Evolutionary conservation across 92 coral and sea anemone species (phyloP).

Genomic region (Diadumene lineata): DNA sequence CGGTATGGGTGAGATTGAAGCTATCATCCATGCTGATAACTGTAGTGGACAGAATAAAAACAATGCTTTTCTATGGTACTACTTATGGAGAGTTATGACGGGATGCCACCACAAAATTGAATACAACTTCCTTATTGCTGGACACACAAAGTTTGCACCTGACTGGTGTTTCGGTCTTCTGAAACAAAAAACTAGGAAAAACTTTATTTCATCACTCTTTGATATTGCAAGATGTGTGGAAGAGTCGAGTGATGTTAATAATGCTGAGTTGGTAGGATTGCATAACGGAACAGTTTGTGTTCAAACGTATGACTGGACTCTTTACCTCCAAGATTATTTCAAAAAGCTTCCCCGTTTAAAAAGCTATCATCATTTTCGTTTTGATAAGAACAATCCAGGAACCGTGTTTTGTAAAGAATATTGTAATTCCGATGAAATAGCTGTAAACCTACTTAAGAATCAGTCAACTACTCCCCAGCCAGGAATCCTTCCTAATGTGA

Average conservation of each 20-base stretch:
- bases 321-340: conserved; percentile 30
- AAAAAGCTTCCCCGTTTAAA: conserved; percentile 37
- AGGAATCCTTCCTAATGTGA: conserved; percentile 4
- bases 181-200: conserved; percentile 24
- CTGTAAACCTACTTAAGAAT: conserved; percentile 24
- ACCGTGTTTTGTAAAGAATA: conserved; percentile 48
- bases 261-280: conserved; percentile 47
- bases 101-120: conserved; percentile 15
- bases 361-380: conserved; percentile 53
- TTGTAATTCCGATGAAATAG: conserved; percentile 30
- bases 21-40: conserved; percentile 52
- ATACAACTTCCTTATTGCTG: conserved; percentile 39
- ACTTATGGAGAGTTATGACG: conserved; percentile 31
- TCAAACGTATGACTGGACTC: conserved; percentile 64
- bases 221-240: conserved; percentile 57
- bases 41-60: conserved; percentile 52
- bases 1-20: conserved; percentile 45
- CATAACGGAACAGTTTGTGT: conserved; percentile 57
- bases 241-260: conserved; percentile 30
- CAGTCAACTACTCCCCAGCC: conserved; percentile 18
- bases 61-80: conserved; percentile 46
- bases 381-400: conserved; percentile 37
- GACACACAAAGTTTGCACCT: conserved; percentile 61
- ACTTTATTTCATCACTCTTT: conserved; percentile 53
- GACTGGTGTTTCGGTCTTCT: conserved; percentile 59